phyloP scores from a whole-genome alignment of 1,140 invertebrate species.

The Apis florea region DNA sequence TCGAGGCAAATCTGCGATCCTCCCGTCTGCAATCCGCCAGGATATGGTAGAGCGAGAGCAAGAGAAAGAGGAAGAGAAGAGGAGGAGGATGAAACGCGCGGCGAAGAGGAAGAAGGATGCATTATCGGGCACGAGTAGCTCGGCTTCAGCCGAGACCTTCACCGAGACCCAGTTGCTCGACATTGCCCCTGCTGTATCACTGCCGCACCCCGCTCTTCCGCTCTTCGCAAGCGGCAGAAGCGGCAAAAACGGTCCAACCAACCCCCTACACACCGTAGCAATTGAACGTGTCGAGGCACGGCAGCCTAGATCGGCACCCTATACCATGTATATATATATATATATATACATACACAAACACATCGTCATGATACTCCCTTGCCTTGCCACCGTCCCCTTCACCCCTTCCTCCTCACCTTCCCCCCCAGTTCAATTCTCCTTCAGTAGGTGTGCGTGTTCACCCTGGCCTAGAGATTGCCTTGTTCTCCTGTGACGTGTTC shows the following conservation, averaged over 20 bases:
- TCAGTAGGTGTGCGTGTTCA: conserved; percentile 23
- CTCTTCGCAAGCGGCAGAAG: conserved; percentile 7
- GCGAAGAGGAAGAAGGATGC: conserved; percentile 32
- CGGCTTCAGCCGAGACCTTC: conserved; percentile 72
- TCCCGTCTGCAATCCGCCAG: background rate
- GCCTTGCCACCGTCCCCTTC: too few species aligned
- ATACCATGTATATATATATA: too few species aligned
- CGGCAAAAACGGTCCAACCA: conserved; percentile 19
- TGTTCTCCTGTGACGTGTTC: conserved; percentile 45
- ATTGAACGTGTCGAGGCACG: conserved; percentile 11
- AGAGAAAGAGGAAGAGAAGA: background rate
- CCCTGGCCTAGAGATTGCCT: conserved; percentile 64
- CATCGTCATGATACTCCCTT: too few species aligned
- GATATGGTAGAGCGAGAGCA: background rate
- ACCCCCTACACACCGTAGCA: conserved; percentile 18
- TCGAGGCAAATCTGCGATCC: background rate
- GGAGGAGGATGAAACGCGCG: background rate
- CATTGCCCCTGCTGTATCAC: conserved; percentile 78
- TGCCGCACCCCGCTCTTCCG: conserved; percentile 60
- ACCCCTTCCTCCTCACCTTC: background rate
- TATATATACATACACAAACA: too few species aligned
- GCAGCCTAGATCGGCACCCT: conserved; percentile 4
- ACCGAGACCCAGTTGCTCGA: conserved; percentile 81
- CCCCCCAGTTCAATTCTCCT: too few species aligned
- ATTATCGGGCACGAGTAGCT: conserved; percentile 58